Conservation (phyloP, 2,113 vertebrate species). For the Malurus elegans region DNA sequence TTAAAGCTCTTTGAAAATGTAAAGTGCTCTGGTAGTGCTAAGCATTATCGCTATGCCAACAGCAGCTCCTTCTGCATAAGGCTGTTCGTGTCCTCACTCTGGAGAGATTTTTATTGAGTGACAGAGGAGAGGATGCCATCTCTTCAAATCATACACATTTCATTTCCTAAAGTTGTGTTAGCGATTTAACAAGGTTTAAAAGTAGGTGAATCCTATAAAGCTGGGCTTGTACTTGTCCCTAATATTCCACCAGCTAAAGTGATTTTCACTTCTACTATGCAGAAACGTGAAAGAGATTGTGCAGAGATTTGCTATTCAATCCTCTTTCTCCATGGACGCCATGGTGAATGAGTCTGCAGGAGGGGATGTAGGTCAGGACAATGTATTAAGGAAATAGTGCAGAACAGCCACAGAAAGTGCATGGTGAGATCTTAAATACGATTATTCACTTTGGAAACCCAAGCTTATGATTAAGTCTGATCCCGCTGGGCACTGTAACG, state of each 20-base stretch:
- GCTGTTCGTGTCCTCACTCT: not conserved
- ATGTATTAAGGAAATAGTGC: conserved; percentile 50
- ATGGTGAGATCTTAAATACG: conserved; percentile 37
- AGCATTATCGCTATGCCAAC: not conserved
- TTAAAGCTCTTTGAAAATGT: conserved; percentile 37
- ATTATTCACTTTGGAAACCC: conserved; percentile 62
- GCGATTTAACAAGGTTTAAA: conserved; percentile 37
- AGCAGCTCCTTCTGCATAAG: not conserved
- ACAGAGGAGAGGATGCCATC: not conserved
- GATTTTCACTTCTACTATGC: conserved; percentile 12
- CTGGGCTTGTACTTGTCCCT: conserved; percentile 1
- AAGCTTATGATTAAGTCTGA: conserved; percentile 42
- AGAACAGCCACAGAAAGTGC: conserved; percentile 41
- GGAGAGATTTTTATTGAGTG: conserved; percentile 37
- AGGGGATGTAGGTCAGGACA: conserved; percentile 57
- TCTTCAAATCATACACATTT: conserved; percentile 23
- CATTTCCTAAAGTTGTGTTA: conserved; percentile 41
- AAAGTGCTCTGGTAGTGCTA: conserved; percentile 16
- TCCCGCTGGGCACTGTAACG: not conserved
- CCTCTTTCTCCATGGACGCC: not conserved
- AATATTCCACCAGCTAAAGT: conserved; percentile 32
- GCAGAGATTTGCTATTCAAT: conserved; percentile 58
- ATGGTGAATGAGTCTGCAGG: conserved; percentile 20
- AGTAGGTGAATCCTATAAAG: conserved; percentile 41
- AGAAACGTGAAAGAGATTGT: conserved; percentile 24